A percentile compares a stretch with the other conserved stretches of the same genome.
Evolutionary conservation across 2,888 invertebrate species (phyloP).

Genomic region (Rhimphoctona megacephalus): DNA sequence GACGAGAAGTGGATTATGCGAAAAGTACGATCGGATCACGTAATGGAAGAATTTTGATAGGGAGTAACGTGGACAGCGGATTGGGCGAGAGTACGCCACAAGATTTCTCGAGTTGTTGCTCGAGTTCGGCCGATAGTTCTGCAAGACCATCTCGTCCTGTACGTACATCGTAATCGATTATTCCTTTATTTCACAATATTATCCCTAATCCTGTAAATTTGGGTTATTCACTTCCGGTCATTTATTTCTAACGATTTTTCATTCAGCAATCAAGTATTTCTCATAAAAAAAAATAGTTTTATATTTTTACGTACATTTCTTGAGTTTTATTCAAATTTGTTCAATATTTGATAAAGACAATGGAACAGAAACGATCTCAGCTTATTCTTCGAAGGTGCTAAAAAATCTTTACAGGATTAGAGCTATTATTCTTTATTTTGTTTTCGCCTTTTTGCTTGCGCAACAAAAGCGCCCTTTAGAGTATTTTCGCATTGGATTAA

Average conservation of each 20-base stretch:
- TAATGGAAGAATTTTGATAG: conserved; percentile 82
- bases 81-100: conserved; percentile 84
- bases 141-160: conserved; percentile 82
- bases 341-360: neutral
- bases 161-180: conserved; percentile 74
- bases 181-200: neutral
- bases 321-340: neutral
- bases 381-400: neutral
- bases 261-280: too few relatives aligned
- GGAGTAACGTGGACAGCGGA: conserved; percentile 82
- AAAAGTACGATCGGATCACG: conserved; percentile 68
- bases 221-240: neutral
- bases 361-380: neutral
- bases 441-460: conserved; percentile 59
- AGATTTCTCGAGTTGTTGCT: conserved; percentile 84
- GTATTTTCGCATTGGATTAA: conserved; percentile 28
- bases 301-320: neutral
- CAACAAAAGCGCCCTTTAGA: conserved; percentile 41
- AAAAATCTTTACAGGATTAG: conserved; percentile 2
- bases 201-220: conserved; percentile 2
- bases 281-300: neutral
- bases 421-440: conserved; percentile 65
- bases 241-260: neutral
- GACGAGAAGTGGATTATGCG: conserved; percentile 81
- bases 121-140: conserved; percentile 83